These are phyloP conservation scores for Calvadosia cruxmelitensis DNA, from an alignment of 30 jellyfish, hydroid and myxozoan genomes.

Conservation along the genomic window DNA sequence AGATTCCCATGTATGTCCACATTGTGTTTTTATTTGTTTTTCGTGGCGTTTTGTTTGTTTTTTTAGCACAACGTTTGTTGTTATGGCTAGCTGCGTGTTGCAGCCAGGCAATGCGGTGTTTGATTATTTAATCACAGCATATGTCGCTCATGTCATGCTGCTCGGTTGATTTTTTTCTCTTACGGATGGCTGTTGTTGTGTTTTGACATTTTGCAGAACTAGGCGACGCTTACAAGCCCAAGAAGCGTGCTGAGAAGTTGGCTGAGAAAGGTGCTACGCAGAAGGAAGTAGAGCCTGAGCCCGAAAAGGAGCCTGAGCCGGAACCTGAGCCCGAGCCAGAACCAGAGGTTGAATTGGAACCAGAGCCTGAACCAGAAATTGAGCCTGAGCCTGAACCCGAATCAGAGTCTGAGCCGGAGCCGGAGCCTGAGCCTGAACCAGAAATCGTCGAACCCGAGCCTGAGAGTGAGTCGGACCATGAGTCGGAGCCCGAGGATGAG, in stretches of 20 bases:
- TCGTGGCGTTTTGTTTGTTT: no score
- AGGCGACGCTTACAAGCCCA: background rate
- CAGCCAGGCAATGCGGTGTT: no score
- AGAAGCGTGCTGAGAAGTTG: background rate
- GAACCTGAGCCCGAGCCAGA: conserved; percentile 22
- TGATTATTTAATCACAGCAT: no score
- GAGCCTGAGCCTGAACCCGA: conserved; percentile 15
- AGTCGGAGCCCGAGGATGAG: conserved; percentile 6
- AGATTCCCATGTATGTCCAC: no score
- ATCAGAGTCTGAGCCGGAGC: conserved; percentile 19
- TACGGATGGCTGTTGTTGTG: no score
- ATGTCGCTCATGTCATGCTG: no score
- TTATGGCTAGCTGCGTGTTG: no score
- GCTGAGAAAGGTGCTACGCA: background rate
- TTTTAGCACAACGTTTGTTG: no score
- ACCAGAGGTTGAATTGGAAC: conserved; percentile 23
- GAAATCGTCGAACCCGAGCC: conserved; percentile 23
- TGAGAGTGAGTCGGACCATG: conserved; percentile 26
- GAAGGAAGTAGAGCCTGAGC: conserved; percentile 8
- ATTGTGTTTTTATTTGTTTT: no score
- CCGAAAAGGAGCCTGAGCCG: conserved; percentile 24
- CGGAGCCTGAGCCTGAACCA: conserved; percentile 10
- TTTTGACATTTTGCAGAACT: background rate
- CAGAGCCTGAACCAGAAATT: conserved; percentile 26
- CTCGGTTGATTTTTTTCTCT: no score